Evolutionary conservation across 2,888 invertebrate genomes (phyloP).

Genomic region (Entomobrya multifasciata): DNA sequence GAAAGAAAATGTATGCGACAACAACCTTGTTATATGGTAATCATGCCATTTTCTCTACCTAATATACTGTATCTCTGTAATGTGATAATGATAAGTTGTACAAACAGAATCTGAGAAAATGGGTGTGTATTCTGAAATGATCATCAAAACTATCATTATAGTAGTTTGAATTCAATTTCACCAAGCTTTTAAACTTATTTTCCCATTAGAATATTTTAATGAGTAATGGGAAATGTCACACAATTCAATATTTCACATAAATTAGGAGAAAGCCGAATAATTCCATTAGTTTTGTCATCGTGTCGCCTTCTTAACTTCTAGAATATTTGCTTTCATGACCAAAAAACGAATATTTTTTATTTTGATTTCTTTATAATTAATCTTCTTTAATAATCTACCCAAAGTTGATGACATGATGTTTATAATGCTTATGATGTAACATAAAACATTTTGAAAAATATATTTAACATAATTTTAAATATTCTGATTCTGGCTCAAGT

Average conservation of each 20-base stretch:
- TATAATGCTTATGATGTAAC: neutral
- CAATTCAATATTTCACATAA: neutral
- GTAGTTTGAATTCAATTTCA: too few relatives aligned
- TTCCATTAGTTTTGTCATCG: neutral
- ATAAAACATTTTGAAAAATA: too few relatives aligned
- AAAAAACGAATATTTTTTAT: neutral
- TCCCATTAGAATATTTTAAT: neutral
- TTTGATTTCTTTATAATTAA: neutral
- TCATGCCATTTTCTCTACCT: neutral
- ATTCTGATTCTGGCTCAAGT: constrained; percentile 24
- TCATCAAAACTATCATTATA: too few relatives aligned
- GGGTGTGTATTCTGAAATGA: neutral
- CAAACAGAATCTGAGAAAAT: neutral
- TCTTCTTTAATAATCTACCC: neutral
- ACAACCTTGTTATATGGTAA: neutral
- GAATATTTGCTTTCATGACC: neutral
- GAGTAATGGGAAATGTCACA: neutral
- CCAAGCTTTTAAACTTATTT: neutral
- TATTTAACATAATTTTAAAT: too few relatives aligned
- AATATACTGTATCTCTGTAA: neutral
- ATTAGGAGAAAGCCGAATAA: neutral
- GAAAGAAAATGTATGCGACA: neutral
- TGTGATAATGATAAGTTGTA: neutral
- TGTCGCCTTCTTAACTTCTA: too few relatives aligned
- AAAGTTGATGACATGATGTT: neutral